Base-by-base conservation (phyloP, 92 coral and sea anemone species). In the Nematostella vectensis region DNA sequence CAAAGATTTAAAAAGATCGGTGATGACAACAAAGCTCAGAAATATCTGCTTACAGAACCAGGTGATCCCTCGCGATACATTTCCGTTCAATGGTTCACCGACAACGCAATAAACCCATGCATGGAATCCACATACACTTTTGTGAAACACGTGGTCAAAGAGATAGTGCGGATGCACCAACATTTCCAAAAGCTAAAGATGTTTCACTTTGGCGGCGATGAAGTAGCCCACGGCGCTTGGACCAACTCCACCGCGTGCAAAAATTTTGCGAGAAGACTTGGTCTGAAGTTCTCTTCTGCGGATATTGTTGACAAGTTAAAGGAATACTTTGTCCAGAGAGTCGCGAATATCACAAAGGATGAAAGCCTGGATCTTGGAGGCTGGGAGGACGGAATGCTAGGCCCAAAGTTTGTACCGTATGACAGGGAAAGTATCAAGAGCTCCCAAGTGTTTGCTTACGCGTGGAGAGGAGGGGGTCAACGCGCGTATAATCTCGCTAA, bases 371-470 rank as follows among this genome's bases (percentile, higher is more conserved):
- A 71, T 27, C 72, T 89, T n/a, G 97, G 87, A 27, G 97, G 95
- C 22, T 89, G 97, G 97, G 97, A 89, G 48, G 97, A 89, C 36
- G 97, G 95, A 6, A 29, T 89, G 13, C 71, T 85, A 29, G 82
- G 79, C 50, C 62, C 49, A 6, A 48, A 54, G 26, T 72, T 65
- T 52, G 69, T 48, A 18, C 95, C 95, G n/a, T 85, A 85, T 27
- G 56, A 70, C 25, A 68, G 89, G 25, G 56, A 59, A 26, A 19
- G 47, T 27, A 49, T 85, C 25, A 63, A 50, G 25, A 81, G 85
- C 31, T 50, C 50, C 9, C 52, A 65, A 22, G 91, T 89, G 54
- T 89, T 62, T 61, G 89, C 87, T 0, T 89, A 89, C 47, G 95
- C 97, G 2, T 89, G 97, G 97, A 87, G 89, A 39, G 95, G 91